phyloP scores from a whole-genome alignment of 2,888 invertebrate genomes.

The Iphiclides podalirius region DNA sequence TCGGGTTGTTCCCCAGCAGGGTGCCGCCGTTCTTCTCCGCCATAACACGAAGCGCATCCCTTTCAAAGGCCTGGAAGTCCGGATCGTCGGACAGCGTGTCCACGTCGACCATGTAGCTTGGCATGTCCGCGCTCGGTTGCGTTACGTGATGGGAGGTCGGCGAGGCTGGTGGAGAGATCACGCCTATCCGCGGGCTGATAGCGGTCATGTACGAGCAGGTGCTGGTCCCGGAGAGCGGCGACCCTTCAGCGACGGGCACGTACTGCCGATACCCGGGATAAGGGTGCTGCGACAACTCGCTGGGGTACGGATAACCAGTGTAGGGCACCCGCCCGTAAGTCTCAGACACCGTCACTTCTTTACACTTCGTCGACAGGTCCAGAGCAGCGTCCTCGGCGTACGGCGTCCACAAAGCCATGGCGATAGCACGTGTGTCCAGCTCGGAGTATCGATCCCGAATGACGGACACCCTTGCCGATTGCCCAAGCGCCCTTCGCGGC shows the following conservation, averaged over 20 bases:
- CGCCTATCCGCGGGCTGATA: constrained; percentile 27
- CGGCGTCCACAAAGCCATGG: constrained; percentile 65
- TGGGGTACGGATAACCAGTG: constrained; percentile 19
- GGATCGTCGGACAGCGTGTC: constrained; percentile 66
- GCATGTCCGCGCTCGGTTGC: constrained; percentile 22
- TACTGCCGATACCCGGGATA: constrained; percentile 25
- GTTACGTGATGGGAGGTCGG: constrained; percentile 25
- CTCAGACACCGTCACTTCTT: constrained; percentile 30
- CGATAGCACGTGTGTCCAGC: constrained; percentile 6
- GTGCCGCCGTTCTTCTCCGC: constrained; percentile 81
- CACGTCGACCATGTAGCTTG: constrained; percentile 73
- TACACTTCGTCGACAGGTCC: constrained; percentile 47
- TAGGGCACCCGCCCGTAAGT: constrained; percentile 26
- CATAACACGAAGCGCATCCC: constrained; percentile 84
- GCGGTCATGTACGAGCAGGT: constrained; percentile 26
- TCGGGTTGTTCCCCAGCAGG: constrained; percentile 81
- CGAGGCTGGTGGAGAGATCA: constrained; percentile 32
- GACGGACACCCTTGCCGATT: constrained; percentile 22
- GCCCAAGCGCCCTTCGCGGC: constrained; percentile 34
- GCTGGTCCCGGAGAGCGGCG: constrained; percentile 30
- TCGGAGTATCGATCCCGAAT: constrained; percentile 19
- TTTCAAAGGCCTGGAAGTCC: constrained; percentile 85
- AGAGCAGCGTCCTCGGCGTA: constrained; percentile 52
- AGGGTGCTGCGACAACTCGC: constrained; percentile 14
- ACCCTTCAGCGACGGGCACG: constrained; percentile 30